Conservation (phyloP, 2,888 invertebrate species). For the Troides helena region DNA sequence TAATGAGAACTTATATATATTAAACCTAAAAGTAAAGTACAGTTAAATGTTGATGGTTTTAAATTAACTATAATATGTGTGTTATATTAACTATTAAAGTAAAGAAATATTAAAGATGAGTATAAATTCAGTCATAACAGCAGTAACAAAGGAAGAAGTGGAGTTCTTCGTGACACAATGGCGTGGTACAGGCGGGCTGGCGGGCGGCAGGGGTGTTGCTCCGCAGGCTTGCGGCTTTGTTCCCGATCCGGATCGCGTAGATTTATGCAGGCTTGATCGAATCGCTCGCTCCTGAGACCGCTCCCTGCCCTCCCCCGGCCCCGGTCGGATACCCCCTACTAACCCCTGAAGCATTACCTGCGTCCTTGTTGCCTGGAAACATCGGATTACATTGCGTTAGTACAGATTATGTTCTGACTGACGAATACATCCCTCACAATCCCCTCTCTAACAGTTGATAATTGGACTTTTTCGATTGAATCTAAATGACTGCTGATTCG, state of each 20-base stretch:
- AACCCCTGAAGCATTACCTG: slow-evolving; percentile 49
- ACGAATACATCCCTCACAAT: slow-evolving; percentile 9
- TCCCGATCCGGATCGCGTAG: slow-evolving; percentile 73
- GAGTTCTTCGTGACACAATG: slow-evolving; percentile 22
- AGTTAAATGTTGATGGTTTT: too few species aligned
- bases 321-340: slow-evolving; percentile 29
- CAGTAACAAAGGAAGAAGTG: slow-evolving; percentile 19
- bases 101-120: slow-evolving; percentile 16
- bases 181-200: slow-evolving; percentile 22
- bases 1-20: too few species aligned
- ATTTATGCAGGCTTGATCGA: slow-evolving; percentile 77
- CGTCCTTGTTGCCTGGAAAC: slow-evolving; percentile 28
- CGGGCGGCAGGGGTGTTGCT: slow-evolving; percentile 43
- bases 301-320: background rate
- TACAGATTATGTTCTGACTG: slow-evolving; percentile 20
- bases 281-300: slow-evolving; percentile 41
- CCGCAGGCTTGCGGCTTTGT: slow-evolving; percentile 71
- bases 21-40: too few species aligned
- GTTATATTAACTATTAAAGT: too few species aligned
- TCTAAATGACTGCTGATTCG: background rate
- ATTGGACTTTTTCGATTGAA: background rate
- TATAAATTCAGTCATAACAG: background rate
- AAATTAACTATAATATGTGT: too few species aligned
- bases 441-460: background rate
- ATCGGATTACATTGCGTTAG: slow-evolving; percentile 27